Base-by-base conservation (phyloP, 1,140 invertebrate genomes). In the Halyomorpha halys region DNA sequence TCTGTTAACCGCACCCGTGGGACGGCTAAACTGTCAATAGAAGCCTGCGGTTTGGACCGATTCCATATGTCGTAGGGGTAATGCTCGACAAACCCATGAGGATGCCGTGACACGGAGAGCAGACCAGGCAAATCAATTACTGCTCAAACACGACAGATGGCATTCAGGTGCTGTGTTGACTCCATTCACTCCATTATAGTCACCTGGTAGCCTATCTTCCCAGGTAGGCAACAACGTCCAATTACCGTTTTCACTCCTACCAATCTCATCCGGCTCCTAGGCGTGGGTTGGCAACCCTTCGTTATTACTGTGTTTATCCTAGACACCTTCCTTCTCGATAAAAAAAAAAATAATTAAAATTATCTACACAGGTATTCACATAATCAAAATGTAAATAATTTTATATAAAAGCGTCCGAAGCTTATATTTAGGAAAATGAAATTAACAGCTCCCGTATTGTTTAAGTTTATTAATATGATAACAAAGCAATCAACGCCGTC, bases 341-440 rank as follows among this genome's bases (percentile, higher is more conserved):
- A 39, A 39, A 39, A 39, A 39, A 39, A 39, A 39, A 39, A 39
- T 39, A 39, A 39, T 39, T 39, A 39, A 39, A 39, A 39, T 39
- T 39, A 39, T 13, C 11, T 39, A 13, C 11, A 39, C 6, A 39
- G 27, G 27, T 8, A 30, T 30, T 30, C 27, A 6, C 34, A 56
- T 56, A 56, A 56, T 56, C 53, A 56, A 56, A 23, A 56, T 56
- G 53, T 56, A 56, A 56, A 49, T 56, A 25, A 56, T 56, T 23
- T 21, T 56, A 23, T 56, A 25, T 56, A 16, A 14, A 16, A 15
- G 9, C 23, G 23, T 25, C 8, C 6, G 15, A 56, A 56, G 18
- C 9, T 13, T 3, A 11, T 19, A 16, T 21, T 16, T 21, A 15
- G 6, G 53, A 56, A 56, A 56, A 56, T 56, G 23, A 56, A 56